Conservation (phyloP, 2,888 invertebrate species). For the Calliopum simillimum region DNA sequence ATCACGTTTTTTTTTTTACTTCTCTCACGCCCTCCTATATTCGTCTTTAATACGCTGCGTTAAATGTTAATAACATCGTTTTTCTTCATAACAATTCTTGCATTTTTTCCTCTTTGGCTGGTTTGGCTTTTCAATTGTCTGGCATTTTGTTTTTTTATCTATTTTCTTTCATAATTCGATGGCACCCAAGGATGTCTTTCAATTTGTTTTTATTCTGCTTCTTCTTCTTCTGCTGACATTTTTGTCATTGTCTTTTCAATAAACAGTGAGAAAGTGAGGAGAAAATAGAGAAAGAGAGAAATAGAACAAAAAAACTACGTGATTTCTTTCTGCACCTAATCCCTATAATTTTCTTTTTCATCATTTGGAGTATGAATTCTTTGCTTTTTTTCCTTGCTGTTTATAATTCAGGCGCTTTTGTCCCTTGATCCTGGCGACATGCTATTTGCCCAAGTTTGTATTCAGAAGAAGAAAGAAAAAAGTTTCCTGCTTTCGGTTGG, state of each 20-base stretch:
- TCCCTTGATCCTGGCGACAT: constrained; percentile 28
- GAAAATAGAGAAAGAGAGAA: neutral
- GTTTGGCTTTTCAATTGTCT: neutral
- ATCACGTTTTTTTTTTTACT: neutral
- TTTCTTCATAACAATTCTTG: neutral
- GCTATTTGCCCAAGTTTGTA: neutral
- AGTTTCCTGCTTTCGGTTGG: neutral
- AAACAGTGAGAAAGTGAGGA: neutral
- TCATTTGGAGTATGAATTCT: constrained; percentile 1
- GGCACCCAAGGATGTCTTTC: neutral
- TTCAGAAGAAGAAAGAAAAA: neutral
- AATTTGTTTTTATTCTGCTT: neutral
- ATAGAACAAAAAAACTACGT: neutral
- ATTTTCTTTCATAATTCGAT: constrained; percentile 10
- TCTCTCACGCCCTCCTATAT: neutral
- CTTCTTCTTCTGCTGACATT: neutral
- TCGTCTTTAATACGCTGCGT: constrained; percentile 19
- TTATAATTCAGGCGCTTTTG: constrained; percentile 23
- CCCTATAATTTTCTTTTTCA: constrained; percentile 20
- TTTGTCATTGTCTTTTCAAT: constrained; percentile 20
- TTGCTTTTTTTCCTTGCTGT: constrained; percentile 8
- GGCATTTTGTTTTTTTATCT: neutral
- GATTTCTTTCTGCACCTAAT: constrained; percentile 17
- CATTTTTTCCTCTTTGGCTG: neutral
- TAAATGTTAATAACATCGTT: constrained; percentile 17